These are phyloP conservation scores for Caenorhabditis imperialis DNA, from an alignment of 2,888 invertebrate species.

Conservation along the genomic window DNA sequence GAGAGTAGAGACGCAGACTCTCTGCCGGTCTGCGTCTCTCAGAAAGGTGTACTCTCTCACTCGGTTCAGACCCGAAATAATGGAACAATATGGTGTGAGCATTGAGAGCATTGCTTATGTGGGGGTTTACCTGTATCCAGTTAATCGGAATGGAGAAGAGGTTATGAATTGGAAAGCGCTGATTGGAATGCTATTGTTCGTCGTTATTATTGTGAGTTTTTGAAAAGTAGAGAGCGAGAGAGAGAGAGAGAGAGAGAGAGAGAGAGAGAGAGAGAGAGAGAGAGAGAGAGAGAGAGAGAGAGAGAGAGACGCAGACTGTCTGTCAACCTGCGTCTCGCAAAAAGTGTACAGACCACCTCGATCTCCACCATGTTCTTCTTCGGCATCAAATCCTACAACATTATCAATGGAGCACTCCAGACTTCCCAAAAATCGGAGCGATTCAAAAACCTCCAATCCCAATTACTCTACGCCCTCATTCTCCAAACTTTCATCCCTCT, in stretches of 20 bases:
- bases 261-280: no score
- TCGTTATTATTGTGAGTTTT: no score
- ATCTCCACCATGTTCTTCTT: neutral
- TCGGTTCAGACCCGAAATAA: neutral
- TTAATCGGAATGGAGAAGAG: neutral
- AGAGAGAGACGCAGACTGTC: no score
- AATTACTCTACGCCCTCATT: slow-evolving; percentile 13
- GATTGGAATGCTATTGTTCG: neutral
- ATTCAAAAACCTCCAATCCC: slow-evolving; percentile 1
- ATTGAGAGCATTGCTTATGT: neutral
- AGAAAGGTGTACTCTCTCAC: no score
- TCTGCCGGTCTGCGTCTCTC: no score
- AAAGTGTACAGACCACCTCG: neutral
- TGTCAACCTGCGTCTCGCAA: neutral
- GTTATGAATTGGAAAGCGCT: slow-evolving; percentile 7
- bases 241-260: no score
- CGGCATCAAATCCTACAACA: slow-evolving; percentile 2
- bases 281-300: no score
- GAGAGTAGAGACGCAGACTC: no score
- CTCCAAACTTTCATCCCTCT: slow-evolving; percentile 13
- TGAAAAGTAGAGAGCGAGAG: no score
- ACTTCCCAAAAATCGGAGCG: neutral
- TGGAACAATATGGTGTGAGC: neutral
- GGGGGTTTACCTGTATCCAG: neutral
- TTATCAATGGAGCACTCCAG: neutral